Evolutionary conservation across 2,797 vertebrate species (phyloP).

Genomic region (Heliangelus exortis): DNA sequence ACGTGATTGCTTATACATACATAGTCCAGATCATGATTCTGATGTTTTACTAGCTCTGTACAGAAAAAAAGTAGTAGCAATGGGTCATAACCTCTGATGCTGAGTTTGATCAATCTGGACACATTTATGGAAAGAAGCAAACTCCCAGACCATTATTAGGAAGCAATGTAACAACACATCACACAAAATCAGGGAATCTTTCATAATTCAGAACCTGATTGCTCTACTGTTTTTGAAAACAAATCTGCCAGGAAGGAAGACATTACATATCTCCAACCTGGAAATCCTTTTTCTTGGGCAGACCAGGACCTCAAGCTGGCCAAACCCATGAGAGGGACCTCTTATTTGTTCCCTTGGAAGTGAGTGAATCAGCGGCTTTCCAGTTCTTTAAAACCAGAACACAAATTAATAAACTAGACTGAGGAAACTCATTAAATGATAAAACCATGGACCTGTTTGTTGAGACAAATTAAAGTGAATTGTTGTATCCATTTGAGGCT

Average conservation of each 20-base stretch:
- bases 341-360: not conserved
- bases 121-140: not conserved
- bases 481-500: not conserved
- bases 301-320: not conserved
- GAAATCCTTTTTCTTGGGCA: not conserved
- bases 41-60: not conserved
- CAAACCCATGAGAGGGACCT: not conserved
- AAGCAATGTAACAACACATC: not conserved
- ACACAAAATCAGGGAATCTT: not conserved
- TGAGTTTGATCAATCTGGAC: not conserved
- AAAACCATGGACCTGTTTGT: not conserved
- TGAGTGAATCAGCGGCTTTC: not conserved
- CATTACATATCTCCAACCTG: not conserved
- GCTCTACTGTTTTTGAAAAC: not conserved
- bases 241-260: not conserved
- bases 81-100: not conserved
- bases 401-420: not conserved
- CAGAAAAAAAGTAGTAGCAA: not conserved
- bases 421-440: not conserved
- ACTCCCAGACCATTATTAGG: not conserved
- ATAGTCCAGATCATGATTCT: not conserved
- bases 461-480: not conserved
- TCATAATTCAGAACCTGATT: not conserved
- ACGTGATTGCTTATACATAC: not conserved
- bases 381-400: not conserved